These are phyloP conservation scores for Onchidella celtica DNA, from an alignment of 2,888 invertebrate genomes.

Conservation along the genomic window DNA sequence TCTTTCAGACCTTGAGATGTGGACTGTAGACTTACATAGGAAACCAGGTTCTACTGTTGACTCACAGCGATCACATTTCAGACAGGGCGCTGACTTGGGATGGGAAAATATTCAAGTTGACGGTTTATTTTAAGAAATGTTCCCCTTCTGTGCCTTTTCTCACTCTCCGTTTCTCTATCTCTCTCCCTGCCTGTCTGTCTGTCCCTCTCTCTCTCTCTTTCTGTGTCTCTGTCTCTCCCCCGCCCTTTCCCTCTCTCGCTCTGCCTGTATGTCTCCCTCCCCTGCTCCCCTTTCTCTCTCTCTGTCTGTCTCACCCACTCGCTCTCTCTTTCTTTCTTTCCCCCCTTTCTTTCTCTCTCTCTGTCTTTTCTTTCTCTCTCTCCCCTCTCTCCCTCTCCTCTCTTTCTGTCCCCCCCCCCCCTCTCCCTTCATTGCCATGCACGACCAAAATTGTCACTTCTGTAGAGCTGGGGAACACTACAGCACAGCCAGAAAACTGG, in stretches of 20 bases:
- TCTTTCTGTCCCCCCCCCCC: conserved; percentile 7
- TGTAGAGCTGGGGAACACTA: too few relatives aligned
- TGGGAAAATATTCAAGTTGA: too few relatives aligned
- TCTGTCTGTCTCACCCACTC: conserved; percentile 1
- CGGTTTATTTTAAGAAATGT: too few relatives aligned
- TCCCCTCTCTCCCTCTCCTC: background rate
- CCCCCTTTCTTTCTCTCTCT: conserved; percentile 8
- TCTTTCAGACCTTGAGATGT: too few relatives aligned
- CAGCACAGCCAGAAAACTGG: too few relatives aligned
- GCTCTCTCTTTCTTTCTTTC: background rate
- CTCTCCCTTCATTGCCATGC: too few relatives aligned
- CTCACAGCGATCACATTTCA: too few relatives aligned
- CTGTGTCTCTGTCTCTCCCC: conserved; percentile 26
- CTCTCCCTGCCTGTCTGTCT: conserved; percentile 33
- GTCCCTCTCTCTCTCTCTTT: conserved; percentile 30
- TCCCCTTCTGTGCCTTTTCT: background rate
- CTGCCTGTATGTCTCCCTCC: background rate
- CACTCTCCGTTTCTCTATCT: conserved; percentile 25
- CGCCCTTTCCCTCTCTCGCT: conserved; percentile 1
- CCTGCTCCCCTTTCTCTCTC: background rate
- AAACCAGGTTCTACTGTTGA: too few relatives aligned
- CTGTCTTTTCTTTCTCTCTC: conserved; percentile 4
- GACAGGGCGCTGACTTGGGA: too few relatives aligned
- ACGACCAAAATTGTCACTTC: too few relatives aligned
- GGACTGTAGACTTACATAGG: too few relatives aligned